phyloP scores from a whole-genome alignment of 2,797 vertebrate species.

The Naso thynnoides region DNA sequence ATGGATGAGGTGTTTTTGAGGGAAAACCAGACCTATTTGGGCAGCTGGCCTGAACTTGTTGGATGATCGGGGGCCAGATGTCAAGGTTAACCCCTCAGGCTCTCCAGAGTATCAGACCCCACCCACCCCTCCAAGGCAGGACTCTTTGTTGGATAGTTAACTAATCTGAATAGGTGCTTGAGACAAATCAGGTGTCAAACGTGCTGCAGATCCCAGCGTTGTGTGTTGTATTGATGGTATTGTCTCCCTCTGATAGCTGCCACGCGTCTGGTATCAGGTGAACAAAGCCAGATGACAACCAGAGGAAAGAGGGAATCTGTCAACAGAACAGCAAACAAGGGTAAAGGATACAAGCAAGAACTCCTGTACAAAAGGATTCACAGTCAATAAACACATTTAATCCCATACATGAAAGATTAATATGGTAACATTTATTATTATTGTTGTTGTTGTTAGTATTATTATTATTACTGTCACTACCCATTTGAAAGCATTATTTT shows the following conservation, averaged over 20 bases:
- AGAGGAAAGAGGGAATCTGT: constrained; percentile 56
- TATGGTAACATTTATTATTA: too few relatives aligned
- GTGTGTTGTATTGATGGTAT: constrained; percentile 71
- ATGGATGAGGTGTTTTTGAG: constrained; percentile 80
- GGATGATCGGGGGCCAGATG: constrained; percentile 80
- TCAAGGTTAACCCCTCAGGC: constrained; percentile 72
- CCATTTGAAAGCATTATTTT: not conserved
- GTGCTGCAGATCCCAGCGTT: constrained; percentile 60
- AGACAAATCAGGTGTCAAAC: constrained; percentile 82
- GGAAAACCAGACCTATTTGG: constrained; percentile 71
- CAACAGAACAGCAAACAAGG: constrained; percentile 28
- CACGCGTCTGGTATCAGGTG: constrained; percentile 84
- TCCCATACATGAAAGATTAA: not conserved
- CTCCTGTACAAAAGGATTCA: not conserved
- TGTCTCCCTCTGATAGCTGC: constrained; percentile 83
- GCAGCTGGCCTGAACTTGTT: constrained; percentile 74
- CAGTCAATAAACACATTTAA: not conserved
- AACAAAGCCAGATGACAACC: constrained; percentile 83
- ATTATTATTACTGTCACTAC: not conserved
- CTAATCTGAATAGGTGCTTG: constrained; percentile 79
- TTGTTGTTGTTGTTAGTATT: too few relatives aligned
- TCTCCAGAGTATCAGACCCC: constrained; percentile 58
- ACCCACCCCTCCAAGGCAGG: constrained; percentile 35
- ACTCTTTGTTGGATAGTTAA: constrained; percentile 70
- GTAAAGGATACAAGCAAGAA: not conserved